Base-by-base conservation (phyloP, 2,113 vertebrate genomes). In the Corynorhinus townsendii region DNA sequence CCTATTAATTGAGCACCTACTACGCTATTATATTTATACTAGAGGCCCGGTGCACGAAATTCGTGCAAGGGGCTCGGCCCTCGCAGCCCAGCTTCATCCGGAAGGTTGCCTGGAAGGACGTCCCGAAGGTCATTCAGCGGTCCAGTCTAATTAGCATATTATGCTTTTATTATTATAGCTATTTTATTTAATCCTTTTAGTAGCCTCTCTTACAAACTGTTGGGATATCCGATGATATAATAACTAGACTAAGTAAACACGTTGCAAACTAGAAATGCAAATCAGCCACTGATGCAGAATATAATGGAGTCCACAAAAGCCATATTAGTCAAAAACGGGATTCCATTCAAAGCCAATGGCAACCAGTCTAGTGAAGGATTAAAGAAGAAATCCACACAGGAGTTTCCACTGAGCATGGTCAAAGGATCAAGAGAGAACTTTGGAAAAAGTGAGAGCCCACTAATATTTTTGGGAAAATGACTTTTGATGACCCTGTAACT, bases 361-460 rank as follows among this genome's bases (percentile, higher is more conserved):
- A 95, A 86, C 75, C 43, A 90, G 73, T 40, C 47, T 52, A 72
- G 79, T 69, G 66, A 91, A 79, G 69, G 24, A 77, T 56, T 93
- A 83, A 33, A 86, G 71, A 62, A 75, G 77, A 89, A 92, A 68
- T 38, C 59, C 19, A 43, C 26, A 45, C 54, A 52, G 52, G 45
- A 49, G 59, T 10, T 49, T 88, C 66, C 49, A 86, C 20, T 72
- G n/a, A 82, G 59, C 91, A 82, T 33, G 73, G 91, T 73, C 75
- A 94, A 91, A 93, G 56, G 24, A 59, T n/a, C 71, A 82, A 56
- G 38, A 90, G n/a, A 77, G 19, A 92, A 87, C 52, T 84, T 33
- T 69, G 89, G 43, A 56, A 66, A 85, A 94, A 94, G 47, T 40
- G 15, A 90, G 54, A 87, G 84, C 81, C 19, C 85, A 85, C 43